Percentiles rank a stretch among this genome's conserved stretches.
phyloP scores from a whole-genome alignment of 2,113 vertebrate genomes.

The Asarcornis scutulata region DNA sequence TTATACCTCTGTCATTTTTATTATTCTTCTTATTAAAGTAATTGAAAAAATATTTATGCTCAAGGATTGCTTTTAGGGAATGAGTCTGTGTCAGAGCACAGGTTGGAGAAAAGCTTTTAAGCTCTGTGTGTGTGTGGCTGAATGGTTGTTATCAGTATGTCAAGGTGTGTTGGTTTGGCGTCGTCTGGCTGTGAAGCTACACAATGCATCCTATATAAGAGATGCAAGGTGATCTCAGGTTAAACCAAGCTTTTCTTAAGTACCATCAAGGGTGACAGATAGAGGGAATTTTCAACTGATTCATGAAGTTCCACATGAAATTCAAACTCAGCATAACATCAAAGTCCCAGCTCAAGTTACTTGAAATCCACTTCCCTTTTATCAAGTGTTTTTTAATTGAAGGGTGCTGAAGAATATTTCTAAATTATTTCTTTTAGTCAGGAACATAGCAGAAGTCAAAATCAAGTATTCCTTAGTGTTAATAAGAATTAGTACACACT shows the following conservation, averaged over 20 bases:
- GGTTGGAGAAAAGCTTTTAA: slow-evolving; percentile 23
- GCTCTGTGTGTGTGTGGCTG: background rate
- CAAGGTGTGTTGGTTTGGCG: slow-evolving; percentile 61
- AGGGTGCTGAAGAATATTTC: slow-evolving; percentile 21
- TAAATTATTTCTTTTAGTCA: background rate
- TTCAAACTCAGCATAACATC: background rate
- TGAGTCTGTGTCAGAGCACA: slow-evolving; percentile 48
- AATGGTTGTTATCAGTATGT: slow-evolving; percentile 65
- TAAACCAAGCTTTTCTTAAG: background rate
- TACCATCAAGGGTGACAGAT: background rate
- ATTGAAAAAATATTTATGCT: background rate
- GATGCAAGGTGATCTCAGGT: slow-evolving; percentile 1
- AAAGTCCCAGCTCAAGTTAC: background rate
- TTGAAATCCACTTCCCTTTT: background rate
- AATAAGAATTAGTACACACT: background rate
- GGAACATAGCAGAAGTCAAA: background rate
- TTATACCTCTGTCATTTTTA: slow-evolving; percentile 6
- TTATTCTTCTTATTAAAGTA: slow-evolving; percentile 2
- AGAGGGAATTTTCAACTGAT: slow-evolving; percentile 6
- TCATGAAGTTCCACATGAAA: background rate
- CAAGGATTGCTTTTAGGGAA: slow-evolving; percentile 32
- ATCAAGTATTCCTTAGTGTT: background rate
- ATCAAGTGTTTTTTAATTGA: slow-evolving; percentile 13
- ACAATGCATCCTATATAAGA: slow-evolving; percentile 71
- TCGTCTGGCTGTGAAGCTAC: slow-evolving; percentile 68